phyloP scores from a whole-genome alignment of 2,113 vertebrate genomes.

The Sinocyclocheilus anophthalmus region DNA sequence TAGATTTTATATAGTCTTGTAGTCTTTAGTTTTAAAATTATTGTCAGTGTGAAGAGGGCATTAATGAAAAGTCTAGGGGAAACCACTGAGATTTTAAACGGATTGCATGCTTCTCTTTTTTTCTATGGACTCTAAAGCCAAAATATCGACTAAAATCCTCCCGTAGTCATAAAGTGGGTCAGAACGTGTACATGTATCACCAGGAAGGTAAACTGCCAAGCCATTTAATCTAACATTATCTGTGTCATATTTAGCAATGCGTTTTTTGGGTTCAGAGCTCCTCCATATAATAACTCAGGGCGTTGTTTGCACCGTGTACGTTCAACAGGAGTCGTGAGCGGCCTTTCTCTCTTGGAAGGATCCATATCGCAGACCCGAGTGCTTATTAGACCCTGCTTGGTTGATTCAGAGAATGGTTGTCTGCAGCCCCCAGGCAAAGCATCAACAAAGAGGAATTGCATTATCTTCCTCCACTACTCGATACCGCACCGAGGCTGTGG shows the following conservation, averaged over 20 bases:
- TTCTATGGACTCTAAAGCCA: not conserved
- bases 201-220: conserved; percentile 20
- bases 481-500: conserved; percentile 33
- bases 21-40: not conserved
- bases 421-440: conserved; percentile 71
- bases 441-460: conserved; percentile 74
- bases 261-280: not conserved
- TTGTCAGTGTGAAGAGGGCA: not conserved
- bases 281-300: conserved; percentile 11
- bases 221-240: conserved; percentile 28
- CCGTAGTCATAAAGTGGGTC: not conserved
- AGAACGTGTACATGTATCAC: not conserved
- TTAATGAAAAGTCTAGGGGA: not conserved
- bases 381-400: conserved; percentile 74
- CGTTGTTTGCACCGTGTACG: conserved; percentile 10
- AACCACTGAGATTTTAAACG: not conserved
- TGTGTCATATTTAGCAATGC: conserved; percentile 8
- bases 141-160: not conserved
- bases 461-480: conserved; percentile 65
- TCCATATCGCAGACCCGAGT: conserved; percentile 65
- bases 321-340: conserved; percentile 25
- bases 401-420: conserved; percentile 69
- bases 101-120: not conserved
- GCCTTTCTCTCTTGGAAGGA: conserved; percentile 53
- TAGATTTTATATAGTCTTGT: not conserved